Conservation (phyloP, 2,797 vertebrate genomes). For the Anolis apletophallus region DNA sequence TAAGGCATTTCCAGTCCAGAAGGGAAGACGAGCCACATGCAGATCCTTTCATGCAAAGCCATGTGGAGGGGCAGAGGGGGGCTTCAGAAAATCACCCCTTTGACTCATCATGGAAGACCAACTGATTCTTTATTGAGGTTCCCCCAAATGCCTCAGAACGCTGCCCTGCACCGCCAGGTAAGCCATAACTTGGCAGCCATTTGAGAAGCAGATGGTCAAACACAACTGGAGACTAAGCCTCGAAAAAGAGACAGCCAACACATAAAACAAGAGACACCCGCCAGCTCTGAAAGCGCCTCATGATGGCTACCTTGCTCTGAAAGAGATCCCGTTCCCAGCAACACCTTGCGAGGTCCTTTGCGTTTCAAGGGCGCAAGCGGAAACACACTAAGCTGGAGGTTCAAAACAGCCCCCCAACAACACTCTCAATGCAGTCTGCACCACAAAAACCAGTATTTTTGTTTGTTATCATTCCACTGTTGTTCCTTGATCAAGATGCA, state of each 20-base stretch:
- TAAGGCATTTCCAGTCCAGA: not conserved
- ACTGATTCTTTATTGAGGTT: not conserved
- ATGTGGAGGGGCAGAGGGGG: not conserved
- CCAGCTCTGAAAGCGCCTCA: not conserved
- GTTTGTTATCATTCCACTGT: too few relatives aligned
- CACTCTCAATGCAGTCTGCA: not conserved
- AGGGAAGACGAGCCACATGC: too few relatives aligned
- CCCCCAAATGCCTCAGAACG: not conserved
- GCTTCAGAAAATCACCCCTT: not conserved
- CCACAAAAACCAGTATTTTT: not conserved
- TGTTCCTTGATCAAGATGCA: too few relatives aligned
- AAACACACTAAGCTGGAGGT: not conserved
- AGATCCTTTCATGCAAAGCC: not conserved
- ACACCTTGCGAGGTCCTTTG: not conserved
- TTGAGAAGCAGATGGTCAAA: not conserved
- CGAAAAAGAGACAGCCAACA: not conserved
- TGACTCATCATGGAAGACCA: not conserved
- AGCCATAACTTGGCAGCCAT: not conserved
- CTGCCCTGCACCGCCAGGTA: not conserved
- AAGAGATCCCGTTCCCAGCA: not conserved
- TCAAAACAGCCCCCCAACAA: not conserved
- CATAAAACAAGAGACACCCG: not conserved
- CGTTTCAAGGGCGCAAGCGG: not conserved
- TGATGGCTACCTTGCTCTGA: not conserved
- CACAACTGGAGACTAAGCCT: not conserved